Evolutionary conservation across 1,140 invertebrate species (phyloP), one percentile per base, ranked within the genome.

Genomic region (Neodiprion virginianus): DNA sequence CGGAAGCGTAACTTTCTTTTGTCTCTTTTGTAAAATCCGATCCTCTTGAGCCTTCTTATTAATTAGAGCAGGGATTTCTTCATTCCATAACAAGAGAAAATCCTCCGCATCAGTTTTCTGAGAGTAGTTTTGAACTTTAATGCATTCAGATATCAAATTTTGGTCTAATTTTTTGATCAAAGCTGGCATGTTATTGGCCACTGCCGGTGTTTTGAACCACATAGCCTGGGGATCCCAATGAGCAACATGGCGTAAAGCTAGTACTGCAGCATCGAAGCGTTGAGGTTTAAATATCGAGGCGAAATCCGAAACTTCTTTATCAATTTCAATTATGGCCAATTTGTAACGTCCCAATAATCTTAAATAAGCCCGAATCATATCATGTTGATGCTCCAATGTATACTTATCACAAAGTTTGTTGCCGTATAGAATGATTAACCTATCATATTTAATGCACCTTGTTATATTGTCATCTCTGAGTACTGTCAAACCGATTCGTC

Each of bases 381-480:
- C 23, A 8, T 69, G 68, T 23, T 69, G 68, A 69, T 69, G 68
- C 40, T 14, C 5, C 48, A 69, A 40, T 1, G 68, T 23, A 28
- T 69, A 69, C 40, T 23, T 69, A 69, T 69, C n/a, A 14, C 68
- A 69, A 12, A 69, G 28, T 14, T 69, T 69, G 48, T 69, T 69
- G 8, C 68, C 68, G 28, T 23, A 69, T 28, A 47, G 40, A 11
- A 69, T 69, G 1, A 40, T 40, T 69, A 69, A 69, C n/a, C 48
- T 14, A 23, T 69, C 68, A 69, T 69, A 69, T n/a, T 23, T 69
- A 11, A 69, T 23, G 48, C 23, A 69, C n/a, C 48, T 69, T 7
- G 48, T 23, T 14, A 47, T 48, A 69, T 69, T 48, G 48, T 21
- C 28, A 8, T 69, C 1, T 10, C 28, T 23, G 8, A 69, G 48